Conservation (phyloP, 2,113 vertebrate species). For the Nycticryphes semicollaris region DNA sequence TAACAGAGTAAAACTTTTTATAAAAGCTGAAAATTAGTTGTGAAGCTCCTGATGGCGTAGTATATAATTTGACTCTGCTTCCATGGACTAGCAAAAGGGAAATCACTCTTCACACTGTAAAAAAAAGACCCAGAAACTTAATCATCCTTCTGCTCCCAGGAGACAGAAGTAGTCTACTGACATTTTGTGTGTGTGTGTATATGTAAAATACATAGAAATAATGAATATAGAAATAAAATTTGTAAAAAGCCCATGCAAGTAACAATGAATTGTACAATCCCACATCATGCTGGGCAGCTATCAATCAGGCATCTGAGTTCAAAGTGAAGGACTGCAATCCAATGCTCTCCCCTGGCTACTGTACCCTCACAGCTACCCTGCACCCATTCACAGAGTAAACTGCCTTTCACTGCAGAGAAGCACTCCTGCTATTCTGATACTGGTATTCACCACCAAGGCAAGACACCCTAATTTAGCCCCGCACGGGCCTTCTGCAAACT, state of each 20-base stretch:
- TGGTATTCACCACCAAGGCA: conserved; percentile 18
- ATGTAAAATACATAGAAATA: not conserved
- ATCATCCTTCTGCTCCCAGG: not conserved
- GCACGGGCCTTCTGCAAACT: conserved; percentile 67
- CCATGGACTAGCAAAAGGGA: not conserved
- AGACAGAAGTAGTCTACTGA: not conserved
- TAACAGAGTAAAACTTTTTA: not conserved
- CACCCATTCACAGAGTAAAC: not conserved
- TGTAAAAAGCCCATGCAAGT: not conserved
- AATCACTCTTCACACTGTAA: not conserved
- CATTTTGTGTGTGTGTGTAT: not conserved
- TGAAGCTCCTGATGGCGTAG: not conserved
- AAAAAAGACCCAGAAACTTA: not conserved
- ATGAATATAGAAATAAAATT: not conserved
- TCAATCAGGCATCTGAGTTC: not conserved
- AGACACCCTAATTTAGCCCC: conserved; percentile 62
- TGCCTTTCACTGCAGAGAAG: conserved; percentile 21
- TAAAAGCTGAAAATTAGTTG: conserved; percentile 10
- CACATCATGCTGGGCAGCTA: not conserved
- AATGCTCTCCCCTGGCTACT: not conserved
- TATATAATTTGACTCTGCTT: not conserved
- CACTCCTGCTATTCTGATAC: not conserved
- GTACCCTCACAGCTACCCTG: not conserved
- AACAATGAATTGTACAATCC: not conserved
- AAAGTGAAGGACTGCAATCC: not conserved